Percentiles rank a stretch among this genome's conserved stretches.
Evolutionary conservation across 2,888 invertebrate species (phyloP).

Genomic region (Drosophila austrosaltans): DNA sequence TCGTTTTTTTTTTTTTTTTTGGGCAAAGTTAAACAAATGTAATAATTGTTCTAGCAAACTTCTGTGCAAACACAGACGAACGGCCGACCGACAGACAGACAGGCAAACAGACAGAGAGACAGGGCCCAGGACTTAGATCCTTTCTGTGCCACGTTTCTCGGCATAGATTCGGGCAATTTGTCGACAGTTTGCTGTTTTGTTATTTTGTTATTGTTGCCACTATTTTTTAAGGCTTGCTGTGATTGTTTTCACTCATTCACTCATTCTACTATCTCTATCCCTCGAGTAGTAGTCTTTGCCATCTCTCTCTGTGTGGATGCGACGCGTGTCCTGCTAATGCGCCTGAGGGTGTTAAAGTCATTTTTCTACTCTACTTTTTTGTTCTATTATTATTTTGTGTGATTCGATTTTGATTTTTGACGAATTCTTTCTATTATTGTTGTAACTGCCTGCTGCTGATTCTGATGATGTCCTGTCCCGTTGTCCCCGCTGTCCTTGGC

Average conservation of each 20-base stretch:
- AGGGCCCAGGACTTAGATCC: conserved; percentile 28
- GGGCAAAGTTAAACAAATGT: conserved; percentile 74
- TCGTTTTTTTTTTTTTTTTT: conserved; percentile 22
- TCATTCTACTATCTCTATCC: conserved; percentile 17
- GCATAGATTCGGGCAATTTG: conserved; percentile 76
- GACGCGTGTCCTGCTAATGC: conserved; percentile 76
- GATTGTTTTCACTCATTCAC: conserved; percentile 63
- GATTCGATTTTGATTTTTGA: conserved; percentile 79
- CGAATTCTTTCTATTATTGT: conserved; percentile 60
- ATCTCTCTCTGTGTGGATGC: conserved; percentile 37
- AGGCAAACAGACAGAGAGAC: conserved; percentile 23
- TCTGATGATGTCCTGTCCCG: neutral
- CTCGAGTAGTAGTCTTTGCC: conserved; percentile 2
- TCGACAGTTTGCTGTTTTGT: conserved; percentile 51
- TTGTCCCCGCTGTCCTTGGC: conserved; percentile 25
- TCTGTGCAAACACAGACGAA: conserved; percentile 68
- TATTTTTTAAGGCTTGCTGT: conserved; percentile 61
- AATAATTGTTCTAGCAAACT: conserved; percentile 78
- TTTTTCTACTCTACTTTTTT: conserved; percentile 24
- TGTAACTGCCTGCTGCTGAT: conserved; percentile 30
- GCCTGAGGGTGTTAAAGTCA: conserved; percentile 83
- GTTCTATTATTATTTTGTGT: conserved; percentile 40
- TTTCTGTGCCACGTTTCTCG: conserved; percentile 38
- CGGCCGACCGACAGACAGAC: conserved; percentile 10
- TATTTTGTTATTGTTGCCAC: conserved; percentile 65